A percentile compares a stretch with the other conserved stretches of the same genome.
Conservation (phyloP, 1,140 invertebrate genomes). For the Ridgeia piscesae region DNA sequence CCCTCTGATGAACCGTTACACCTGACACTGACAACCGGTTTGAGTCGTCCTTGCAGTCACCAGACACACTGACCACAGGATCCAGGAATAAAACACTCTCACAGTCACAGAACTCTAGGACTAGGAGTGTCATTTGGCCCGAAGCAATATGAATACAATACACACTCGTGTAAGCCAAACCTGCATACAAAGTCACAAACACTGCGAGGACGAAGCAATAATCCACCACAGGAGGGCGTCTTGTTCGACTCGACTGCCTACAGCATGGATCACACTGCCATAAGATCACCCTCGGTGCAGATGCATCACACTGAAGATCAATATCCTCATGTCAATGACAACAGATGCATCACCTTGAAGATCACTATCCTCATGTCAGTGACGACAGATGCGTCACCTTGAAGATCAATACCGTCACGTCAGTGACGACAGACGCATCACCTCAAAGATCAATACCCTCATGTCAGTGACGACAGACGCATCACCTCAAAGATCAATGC, state of each 20-base stretch:
- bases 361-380: too few relatives aligned
- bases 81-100: not conserved
- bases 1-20: too few relatives aligned
- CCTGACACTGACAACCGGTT: not conserved
- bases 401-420: not conserved
- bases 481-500: not conserved
- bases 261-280: not conserved
- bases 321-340: too few relatives aligned
- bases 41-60: too few relatives aligned
- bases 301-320: not conserved
- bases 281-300: not conserved
- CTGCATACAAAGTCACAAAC: not conserved
- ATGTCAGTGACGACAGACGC: not conserved
- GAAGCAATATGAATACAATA: too few relatives aligned
- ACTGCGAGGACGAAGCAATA: not conserved
- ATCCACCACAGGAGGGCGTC: too few relatives aligned
- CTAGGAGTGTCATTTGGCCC: not conserved
- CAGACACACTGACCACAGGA: not conserved
- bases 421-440: not conserved
- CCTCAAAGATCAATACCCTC: not conserved
- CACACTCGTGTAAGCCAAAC: not conserved
- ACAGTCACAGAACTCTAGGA: not conserved
- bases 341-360: not conserved
- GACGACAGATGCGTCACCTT: not conserved
- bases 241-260: too few relatives aligned